These are phyloP conservation scores for Gasterosteus aculeatus DNA, from an alignment of 2,113 vertebrate genomes.

Conservation along the genomic window DNA sequence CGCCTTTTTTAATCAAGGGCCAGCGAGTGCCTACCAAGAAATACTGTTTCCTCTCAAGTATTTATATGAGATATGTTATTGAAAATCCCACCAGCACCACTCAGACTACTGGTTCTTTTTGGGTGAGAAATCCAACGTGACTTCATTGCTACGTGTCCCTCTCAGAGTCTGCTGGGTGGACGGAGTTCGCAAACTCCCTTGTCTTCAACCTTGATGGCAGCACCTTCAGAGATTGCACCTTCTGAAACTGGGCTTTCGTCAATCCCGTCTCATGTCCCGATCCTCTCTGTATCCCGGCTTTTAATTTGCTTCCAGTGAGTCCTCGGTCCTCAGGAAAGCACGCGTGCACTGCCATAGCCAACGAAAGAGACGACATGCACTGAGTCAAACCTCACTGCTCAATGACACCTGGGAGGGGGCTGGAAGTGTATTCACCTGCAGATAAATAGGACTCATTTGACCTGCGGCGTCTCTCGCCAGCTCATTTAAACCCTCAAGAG, in stretches of 20 bases:
- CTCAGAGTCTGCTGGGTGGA: neutral
- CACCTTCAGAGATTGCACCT: constrained; percentile 13
- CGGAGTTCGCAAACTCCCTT: neutral
- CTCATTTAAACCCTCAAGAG: constrained; percentile 11
- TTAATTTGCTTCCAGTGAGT: neutral
- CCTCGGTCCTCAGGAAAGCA: neutral
- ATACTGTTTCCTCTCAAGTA: constrained; percentile 55
- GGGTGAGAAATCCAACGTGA: neutral
- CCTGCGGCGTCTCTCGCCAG: constrained; percentile 17
- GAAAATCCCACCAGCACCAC: constrained; percentile 18
- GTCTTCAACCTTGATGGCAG: constrained; percentile 34
- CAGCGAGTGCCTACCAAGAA: constrained; percentile 14
- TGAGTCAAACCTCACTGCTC: constrained; percentile 10
- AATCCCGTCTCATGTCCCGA: neutral
- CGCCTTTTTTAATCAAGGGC: constrained; percentile 50
- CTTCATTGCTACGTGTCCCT: neutral
- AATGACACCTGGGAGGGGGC: constrained; percentile 17
- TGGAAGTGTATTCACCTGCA: constrained; percentile 28
- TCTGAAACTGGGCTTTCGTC: constrained; percentile 19
- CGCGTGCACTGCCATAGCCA: neutral
- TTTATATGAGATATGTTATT: constrained; percentile 51
- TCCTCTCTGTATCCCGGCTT: too few relatives aligned
- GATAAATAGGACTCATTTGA: constrained; percentile 52
- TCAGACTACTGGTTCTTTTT: neutral
- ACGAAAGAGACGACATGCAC: neutral